Percentiles rank a stretch among this genome's conserved stretches.
phyloP scores from a whole-genome alignment of 2,113 vertebrate genomes.

The Lanius collurio region DNA sequence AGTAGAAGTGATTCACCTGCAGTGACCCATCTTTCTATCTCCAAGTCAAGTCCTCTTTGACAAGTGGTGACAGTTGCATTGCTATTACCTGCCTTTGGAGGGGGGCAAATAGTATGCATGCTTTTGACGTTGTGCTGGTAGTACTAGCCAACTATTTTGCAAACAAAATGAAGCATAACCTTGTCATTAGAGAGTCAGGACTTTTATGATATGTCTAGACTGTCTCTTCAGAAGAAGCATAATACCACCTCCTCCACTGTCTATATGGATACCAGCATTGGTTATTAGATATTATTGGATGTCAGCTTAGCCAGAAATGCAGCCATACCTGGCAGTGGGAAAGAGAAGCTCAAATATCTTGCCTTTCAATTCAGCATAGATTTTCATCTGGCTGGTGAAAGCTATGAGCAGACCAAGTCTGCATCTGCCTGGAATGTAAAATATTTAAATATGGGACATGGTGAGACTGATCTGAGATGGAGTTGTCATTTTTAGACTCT shows the following conservation, averaged over 20 bases:
- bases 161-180: not conserved
- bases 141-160: not conserved
- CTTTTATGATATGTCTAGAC: not conserved
- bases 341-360: not conserved
- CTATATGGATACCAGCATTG: not conserved
- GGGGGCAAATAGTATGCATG: rapidly evolving
- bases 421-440: not conserved
- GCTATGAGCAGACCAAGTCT: not conserved
- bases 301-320: not conserved
- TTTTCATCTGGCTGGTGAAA: not conserved
- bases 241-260: not conserved
- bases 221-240: not conserved
- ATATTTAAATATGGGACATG: not conserved
- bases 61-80: not conserved
- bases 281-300: not conserved
- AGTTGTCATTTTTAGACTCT: not conserved
- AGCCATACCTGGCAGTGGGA: not conserved
- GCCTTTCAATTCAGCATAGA: not conserved
- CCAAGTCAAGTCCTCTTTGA: not conserved
- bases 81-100: not conserved
- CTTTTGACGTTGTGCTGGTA: not conserved
- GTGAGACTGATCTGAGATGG: not conserved
- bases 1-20: not conserved
- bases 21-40: not conserved
- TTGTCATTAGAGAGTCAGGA: not conserved